Evolutionary conservation across 1,140 invertebrate species (phyloP).

Genomic region (Linepithema humile): DNA sequence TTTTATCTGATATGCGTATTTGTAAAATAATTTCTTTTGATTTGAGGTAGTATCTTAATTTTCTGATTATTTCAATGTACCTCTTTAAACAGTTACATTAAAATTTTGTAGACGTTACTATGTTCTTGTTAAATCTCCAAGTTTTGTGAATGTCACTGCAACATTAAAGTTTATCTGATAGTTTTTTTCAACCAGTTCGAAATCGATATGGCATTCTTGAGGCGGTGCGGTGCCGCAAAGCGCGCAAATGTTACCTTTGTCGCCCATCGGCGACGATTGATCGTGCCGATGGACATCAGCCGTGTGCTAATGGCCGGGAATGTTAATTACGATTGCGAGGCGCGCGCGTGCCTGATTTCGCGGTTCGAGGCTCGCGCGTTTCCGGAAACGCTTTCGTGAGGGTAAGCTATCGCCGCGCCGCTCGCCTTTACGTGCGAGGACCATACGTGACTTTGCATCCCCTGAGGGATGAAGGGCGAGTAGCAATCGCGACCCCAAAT

Average conservation of each 20-base stretch:
- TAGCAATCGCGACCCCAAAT: slow-evolving; percentile 47
- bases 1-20: too few species aligned
- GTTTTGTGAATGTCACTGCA: too few species aligned
- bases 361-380: slow-evolving; percentile 42
- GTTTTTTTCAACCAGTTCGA: neutral
- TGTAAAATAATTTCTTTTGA: too few species aligned
- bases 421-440: slow-evolving; percentile 28
- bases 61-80: too few species aligned
- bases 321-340: slow-evolving; percentile 62
- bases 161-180: too few species aligned
- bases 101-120: too few species aligned
- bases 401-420: neutral
- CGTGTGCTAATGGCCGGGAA: slow-evolving; percentile 54
- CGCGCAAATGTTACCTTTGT: slow-evolving; percentile 30
- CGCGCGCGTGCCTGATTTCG: slow-evolving; percentile 48
- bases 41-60: too few species aligned
- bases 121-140: too few species aligned
- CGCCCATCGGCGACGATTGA: slow-evolving; percentile 48
- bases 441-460: slow-evolving; percentile 44
- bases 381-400: slow-evolving; percentile 35
- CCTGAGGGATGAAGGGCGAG: slow-evolving; percentile 39
- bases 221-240: neutral
- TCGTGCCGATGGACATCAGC: slow-evolving; percentile 37
- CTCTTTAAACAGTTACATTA: too few species aligned
- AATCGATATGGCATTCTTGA: neutral